Evolutionary conservation across 2,797 vertebrate species (phyloP).

Genomic region (Oreochromis mossambicus): DNA sequence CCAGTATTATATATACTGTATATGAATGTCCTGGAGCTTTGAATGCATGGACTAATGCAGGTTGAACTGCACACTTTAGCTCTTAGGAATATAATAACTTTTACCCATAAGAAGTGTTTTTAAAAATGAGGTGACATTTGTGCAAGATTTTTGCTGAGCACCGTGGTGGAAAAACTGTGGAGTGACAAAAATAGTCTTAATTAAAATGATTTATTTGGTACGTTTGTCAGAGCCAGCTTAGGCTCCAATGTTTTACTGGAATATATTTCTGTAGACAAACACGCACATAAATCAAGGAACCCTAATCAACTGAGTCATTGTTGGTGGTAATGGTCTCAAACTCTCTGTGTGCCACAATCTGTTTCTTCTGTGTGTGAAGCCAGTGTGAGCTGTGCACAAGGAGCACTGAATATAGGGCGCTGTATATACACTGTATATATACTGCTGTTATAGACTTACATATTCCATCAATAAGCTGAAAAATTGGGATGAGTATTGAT

Average conservation of each 20-base stretch:
- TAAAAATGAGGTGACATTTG: not conserved
- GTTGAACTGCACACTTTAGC: not conserved
- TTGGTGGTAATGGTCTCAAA: not conserved
- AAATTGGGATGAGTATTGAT: not conserved
- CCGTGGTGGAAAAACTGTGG: not conserved
- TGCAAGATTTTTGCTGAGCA: not conserved
- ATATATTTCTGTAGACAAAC: not conserved
- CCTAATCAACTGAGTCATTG: not conserved
- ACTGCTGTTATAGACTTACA: not conserved
- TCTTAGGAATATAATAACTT: not conserved
- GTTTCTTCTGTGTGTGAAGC: not conserved
- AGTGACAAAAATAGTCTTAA: not conserved
- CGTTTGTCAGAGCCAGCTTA: not conserved
- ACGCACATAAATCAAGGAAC: not conserved
- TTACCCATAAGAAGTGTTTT: not conserved
- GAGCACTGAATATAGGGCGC: not conserved
- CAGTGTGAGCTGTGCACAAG: not conserved
- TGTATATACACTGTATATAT: not conserved
- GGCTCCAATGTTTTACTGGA: not conserved
- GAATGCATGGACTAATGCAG: not conserved
- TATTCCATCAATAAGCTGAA: slow-evolving; percentile 42
- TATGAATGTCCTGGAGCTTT: rapidly evolving
- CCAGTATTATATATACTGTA: not conserved
- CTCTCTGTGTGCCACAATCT: not conserved
- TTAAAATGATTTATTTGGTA: slow-evolving; percentile 12